Evolutionary conservation across 2,797 vertebrate species (phyloP), one percentile per base, ranked within the genome.

Genomic region (Tympanoctomys barrerae): DNA sequence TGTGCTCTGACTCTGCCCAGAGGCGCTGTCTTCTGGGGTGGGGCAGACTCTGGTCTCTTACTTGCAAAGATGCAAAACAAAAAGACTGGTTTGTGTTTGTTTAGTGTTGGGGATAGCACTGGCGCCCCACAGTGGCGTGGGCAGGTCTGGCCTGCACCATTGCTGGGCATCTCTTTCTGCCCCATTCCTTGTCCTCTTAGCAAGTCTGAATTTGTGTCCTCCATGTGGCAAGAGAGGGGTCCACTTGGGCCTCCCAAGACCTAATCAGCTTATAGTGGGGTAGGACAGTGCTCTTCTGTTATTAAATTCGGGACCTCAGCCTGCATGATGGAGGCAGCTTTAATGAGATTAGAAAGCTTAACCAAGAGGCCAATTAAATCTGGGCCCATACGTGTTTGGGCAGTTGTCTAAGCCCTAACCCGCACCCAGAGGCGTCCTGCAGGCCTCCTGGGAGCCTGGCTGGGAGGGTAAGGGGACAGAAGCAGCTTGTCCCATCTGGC

Each of bases 301-400:
- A 98, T 98, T 98, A 98, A 98, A 98, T 98, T 98, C 97, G 96
- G 98, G 98, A 97, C 98, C 97, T 97, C 83, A 39, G 96, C 97
- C 71, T 98, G 68, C 97, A 97, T 96, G 98, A 98, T 98, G 98
- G 98, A 98, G 98, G 98, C 98, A 98, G 97, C 97, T 98, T 98
- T 99, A 99, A 99, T 92, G 94, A 99, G 98, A 98, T 99, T 98
- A 98, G 98, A 98, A 98, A 98, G 98, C 98, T 98, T 98, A 99
- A 98, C 98, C 83, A 18, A 97, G 97, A 98, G 98, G 98, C 98
- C 98, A 98, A 98, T 99, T 99, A 99, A 98, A 98, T 98, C 97
- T 91, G 88, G 98, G 54, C 39, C 97, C 64, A 79, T 98, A 98
- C 98, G 98, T 98, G 98, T 98, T 98, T 98, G 97, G 96, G 97